A percentile compares a stretch with the other conserved stretches of the same genome.
These are phyloP conservation scores for Hypanus sabinus DNA, from an alignment of 2,113 vertebrate genomes.

Conservation along the genomic window DNA sequence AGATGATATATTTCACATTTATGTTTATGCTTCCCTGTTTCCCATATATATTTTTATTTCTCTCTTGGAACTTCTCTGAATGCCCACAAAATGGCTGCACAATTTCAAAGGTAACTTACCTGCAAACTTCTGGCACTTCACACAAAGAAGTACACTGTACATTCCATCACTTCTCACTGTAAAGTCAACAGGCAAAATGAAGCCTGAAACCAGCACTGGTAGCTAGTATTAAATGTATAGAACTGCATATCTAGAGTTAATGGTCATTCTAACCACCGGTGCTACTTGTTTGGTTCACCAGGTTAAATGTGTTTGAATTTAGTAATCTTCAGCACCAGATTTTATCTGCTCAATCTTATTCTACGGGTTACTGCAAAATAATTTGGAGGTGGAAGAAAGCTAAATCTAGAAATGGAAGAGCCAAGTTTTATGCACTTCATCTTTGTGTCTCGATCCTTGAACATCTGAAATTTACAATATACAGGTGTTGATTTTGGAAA, in stretches of 20 bases:
- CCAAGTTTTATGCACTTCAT: not conserved
- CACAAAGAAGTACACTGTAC: not conserved
- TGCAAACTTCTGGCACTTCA: not conserved
- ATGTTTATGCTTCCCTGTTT: not conserved
- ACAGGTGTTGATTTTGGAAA: not conserved
- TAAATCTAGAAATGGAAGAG: not conserved
- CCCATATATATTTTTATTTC: not conserved
- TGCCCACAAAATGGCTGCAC: not conserved
- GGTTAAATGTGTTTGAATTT: not conserved
- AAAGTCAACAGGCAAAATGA: not conserved
- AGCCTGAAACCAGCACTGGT: not conserved
- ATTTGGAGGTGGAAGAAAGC: not conserved
- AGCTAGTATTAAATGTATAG: not conserved
- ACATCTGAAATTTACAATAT: not conserved
- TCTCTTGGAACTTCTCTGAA: not conserved
- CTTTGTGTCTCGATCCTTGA: not conserved
- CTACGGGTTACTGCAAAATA: not conserved
- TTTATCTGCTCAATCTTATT: not conserved
- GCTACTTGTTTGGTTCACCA: not conserved
- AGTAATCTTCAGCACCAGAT: not conserved
- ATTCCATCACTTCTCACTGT: not conserved
- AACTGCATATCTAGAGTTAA: not conserved
- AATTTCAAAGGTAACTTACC: not conserved
- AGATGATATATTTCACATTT: not conserved
- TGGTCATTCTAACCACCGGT: not conserved